Conservation (phyloP, 2,888 invertebrate genomes). For the Abrostola tripartita region DNA sequence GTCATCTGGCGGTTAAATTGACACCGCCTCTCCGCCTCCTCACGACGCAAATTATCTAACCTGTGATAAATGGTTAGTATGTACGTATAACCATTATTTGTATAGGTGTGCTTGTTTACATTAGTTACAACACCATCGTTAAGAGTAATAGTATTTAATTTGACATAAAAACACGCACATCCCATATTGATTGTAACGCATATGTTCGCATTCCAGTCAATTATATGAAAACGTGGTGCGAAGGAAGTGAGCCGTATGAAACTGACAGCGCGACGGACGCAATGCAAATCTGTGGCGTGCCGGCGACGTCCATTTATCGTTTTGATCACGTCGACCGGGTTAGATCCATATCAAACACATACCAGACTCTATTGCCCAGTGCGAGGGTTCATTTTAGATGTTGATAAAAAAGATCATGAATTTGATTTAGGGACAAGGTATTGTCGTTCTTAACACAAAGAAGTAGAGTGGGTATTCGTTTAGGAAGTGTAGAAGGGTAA, state of each 20-base stretch:
- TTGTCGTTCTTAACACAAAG: constrained; percentile 59
- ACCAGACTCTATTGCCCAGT: constrained; percentile 68
- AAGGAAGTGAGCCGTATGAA: constrained; percentile 76
- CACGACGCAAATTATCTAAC: constrained; percentile 56
- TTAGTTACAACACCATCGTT: constrained; percentile 23
- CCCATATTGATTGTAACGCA: constrained; percentile 58
- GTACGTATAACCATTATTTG: constrained; percentile 15
- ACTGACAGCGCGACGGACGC: constrained; percentile 77
- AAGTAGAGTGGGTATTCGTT: constrained; percentile 63
- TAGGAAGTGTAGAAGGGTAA: constrained; percentile 50
- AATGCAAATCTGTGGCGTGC: constrained; percentile 81
- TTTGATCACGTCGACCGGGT: constrained; percentile 67
- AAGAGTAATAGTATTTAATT: constrained; percentile 33
- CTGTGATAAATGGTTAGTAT: constrained; percentile 26
- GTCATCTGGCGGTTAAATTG: constrained; percentile 75
- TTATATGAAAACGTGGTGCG: constrained; percentile 68
- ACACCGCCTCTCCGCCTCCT: constrained; percentile 63
- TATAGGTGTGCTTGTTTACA: constrained; percentile 12
- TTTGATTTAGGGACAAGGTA: constrained; percentile 53
- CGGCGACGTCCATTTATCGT: constrained; percentile 73
- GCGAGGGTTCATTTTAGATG: constrained; percentile 75
- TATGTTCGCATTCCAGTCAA: constrained; percentile 72
- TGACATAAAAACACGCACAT: constrained; percentile 54
- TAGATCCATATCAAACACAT: constrained; percentile 60
- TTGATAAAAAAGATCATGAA: constrained; percentile 63